phyloP scores from a whole-genome alignment of 2,797 vertebrate genomes.

The Notamacropus eugenii region DNA sequence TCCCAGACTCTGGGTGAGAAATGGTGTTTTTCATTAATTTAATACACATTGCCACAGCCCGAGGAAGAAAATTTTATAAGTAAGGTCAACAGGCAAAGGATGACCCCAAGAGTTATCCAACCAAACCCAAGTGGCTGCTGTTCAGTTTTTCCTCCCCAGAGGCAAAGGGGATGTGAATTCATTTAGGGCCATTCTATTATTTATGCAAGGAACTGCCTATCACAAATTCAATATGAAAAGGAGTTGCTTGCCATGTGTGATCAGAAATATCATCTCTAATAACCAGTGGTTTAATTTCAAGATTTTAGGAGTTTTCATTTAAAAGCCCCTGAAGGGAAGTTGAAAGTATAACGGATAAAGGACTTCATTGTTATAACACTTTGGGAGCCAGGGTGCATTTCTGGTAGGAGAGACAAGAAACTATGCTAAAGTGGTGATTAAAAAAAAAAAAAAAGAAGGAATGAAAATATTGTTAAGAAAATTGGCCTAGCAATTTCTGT shows the following conservation, averaged over 20 bases:
- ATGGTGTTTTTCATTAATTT: constrained; percentile 90
- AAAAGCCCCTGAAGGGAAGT: constrained; percentile 84
- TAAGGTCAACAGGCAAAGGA: constrained; percentile 91
- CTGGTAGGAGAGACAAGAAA: constrained; percentile 68
- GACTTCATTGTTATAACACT: constrained; percentile 71
- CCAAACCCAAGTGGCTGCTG: constrained; percentile 83
- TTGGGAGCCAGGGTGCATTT: constrained; percentile 64
- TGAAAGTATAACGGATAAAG: constrained; percentile 75
- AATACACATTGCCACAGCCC: constrained; percentile 81
- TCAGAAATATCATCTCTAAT: constrained; percentile 82
- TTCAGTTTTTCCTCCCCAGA: constrained; percentile 82
- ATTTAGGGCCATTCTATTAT: constrained; percentile 82
- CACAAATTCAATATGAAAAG: constrained; percentile 79
- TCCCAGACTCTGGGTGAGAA: constrained; percentile 72
- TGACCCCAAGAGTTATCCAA: constrained; percentile 85
- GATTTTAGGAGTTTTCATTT: constrained; percentile 82
- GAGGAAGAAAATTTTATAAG: constrained; percentile 86
- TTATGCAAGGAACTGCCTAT: constrained; percentile 80
- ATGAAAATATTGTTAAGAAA: constrained; percentile 41
- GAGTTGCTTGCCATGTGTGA: constrained; percentile 47
- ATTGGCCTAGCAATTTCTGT: background rate
- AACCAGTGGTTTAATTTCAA: constrained; percentile 82
- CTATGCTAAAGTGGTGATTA: constrained; percentile 51
- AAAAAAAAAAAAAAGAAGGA: constrained; percentile 72
- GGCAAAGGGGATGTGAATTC: constrained; percentile 87